Evolutionary conservation across 1,140 invertebrate species (phyloP), one percentile per base, ranked within the genome.

Genomic region (Drosophila sp.): DNA sequence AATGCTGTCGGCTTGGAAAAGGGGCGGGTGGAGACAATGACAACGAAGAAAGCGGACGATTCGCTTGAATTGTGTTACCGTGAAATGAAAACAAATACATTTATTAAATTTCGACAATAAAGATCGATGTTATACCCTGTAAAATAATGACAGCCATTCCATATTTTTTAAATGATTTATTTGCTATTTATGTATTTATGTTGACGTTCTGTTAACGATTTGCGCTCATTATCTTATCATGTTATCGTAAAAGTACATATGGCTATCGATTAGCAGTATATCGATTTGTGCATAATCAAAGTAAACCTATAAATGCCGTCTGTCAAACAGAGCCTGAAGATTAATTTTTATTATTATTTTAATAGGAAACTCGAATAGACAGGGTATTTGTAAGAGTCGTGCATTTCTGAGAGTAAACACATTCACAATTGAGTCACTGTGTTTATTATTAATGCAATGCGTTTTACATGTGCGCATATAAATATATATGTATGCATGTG

Each of bases 11-110:
- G 50, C 3, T 18, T 2, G 21, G 7, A 2, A 27, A 25, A 29
- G 4, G 3, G n/a, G 5, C 27, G 14, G 40, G 29, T 5, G 7
- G 29, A n/a, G 27, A 72, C 29, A 51, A 70, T 21, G 32, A 36
- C 32, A 56, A 48, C 58, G 57, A 79, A 82, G 76, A 83, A 83
- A 83, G 76, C 59, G 51, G 66, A 53, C 78, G 82, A 81, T 86
- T 86, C 69, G 80, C 81, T 80, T 86, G 74, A 84, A 80, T 83
- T 86, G 81, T 65, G 53, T 80, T 74, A 51, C 56, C 48, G 56
- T 61, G 54, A 38, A 75, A 51, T 57, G 66, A 18, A 64, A 57
- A 48, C 79, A 63, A 45, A 81, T 6, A 71, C 59, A 86, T 87
- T 81, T 86, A 76, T 86, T 82, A 78, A 53, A 14, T 34, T 61